Percentiles rank a stretch among this genome's conserved stretches.
These are phyloP conservation scores for Colaptes auratus DNA, from an alignment of 2,113 vertebrate species.

Conservation along the genomic window DNA sequence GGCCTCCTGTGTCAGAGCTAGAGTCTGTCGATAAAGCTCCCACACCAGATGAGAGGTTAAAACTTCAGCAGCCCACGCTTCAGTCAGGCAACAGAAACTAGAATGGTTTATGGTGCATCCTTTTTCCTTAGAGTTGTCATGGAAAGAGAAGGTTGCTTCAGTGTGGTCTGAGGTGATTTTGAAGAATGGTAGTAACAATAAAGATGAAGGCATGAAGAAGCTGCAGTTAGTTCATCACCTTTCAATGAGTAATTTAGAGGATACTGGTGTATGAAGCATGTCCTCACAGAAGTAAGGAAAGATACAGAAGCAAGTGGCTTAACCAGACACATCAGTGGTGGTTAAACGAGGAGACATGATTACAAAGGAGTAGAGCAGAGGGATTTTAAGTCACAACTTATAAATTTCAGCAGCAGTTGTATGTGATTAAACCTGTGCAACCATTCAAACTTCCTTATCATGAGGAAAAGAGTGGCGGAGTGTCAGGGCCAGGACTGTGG, in stretches of 20 bases:
- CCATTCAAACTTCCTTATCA: rapidly evolving
- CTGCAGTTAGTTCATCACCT: neutral
- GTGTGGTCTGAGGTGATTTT: neutral
- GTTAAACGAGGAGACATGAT: neutral
- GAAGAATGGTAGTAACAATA: rapidly evolving
- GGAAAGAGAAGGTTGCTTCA: neutral
- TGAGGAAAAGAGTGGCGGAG: neutral
- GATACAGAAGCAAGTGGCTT: neutral
- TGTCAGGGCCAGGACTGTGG: neutral
- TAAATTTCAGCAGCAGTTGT: neutral
- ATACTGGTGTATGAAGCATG: neutral
- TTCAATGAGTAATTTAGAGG: neutral
- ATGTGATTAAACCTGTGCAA: neutral
- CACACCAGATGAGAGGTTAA: neutral
- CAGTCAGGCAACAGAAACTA: neutral
- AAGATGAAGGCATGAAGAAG: neutral
- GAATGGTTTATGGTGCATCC: neutral
- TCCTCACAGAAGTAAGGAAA: neutral
- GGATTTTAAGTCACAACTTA: rapidly evolving
- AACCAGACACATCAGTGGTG: neutral
- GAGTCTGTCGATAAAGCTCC: neutral
- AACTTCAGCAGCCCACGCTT: neutral
- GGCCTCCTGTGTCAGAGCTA: neutral
- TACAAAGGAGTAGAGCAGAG: neutral
- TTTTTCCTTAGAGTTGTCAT: neutral